phyloP scores from a whole-genome alignment of 1,140 invertebrate species.

The Drosophila arizonae region DNA sequence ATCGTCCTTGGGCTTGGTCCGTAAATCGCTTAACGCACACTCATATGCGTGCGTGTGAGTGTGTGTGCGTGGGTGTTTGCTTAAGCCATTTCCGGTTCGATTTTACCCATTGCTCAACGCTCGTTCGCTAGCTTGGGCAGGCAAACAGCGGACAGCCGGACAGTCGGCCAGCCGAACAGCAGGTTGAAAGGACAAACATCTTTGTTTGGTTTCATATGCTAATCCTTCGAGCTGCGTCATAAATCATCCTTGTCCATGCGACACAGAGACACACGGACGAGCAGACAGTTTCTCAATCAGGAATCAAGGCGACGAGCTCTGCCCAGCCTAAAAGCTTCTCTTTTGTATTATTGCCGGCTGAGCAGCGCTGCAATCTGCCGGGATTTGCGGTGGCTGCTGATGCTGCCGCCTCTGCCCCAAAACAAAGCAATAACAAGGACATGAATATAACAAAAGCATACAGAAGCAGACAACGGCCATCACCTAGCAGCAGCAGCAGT shows the following conservation, averaged over 20 bases:
- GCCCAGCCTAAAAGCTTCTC: slow-evolving; percentile 59
- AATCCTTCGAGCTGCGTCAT: slow-evolving; percentile 70
- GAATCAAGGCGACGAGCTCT: slow-evolving; percentile 18
- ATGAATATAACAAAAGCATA: slow-evolving; percentile 65
- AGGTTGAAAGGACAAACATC: slow-evolving; percentile 55
- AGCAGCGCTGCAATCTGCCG: slow-evolving; percentile 58
- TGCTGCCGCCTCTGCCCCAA: slow-evolving; percentile 12
- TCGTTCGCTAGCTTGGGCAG: neutral
- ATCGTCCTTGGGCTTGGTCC: slow-evolving; percentile 33
- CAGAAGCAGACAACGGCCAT: neutral
- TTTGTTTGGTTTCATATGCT: slow-evolving; percentile 78
- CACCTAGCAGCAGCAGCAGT: neutral
- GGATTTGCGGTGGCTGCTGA: slow-evolving; percentile 41
- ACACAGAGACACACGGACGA: slow-evolving; percentile 11
- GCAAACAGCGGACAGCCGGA: slow-evolving; percentile 2
- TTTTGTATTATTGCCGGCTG: slow-evolving; percentile 55
- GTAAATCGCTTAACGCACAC: slow-evolving; percentile 54
- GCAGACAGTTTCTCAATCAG: slow-evolving; percentile 36
- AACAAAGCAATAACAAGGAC: slow-evolving; percentile 66
- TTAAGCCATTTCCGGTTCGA: slow-evolving; percentile 79
- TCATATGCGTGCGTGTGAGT: slow-evolving; percentile 8
- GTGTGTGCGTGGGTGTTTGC: slow-evolving; percentile 51
- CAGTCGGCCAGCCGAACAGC: neutral
- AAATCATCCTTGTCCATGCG: slow-evolving; percentile 55
- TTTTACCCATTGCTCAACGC: slow-evolving; percentile 49